These are phyloP conservation scores for Dromiciops gliroides DNA, from an alignment of 2,113 vertebrate genomes.

Conservation along the genomic window DNA sequence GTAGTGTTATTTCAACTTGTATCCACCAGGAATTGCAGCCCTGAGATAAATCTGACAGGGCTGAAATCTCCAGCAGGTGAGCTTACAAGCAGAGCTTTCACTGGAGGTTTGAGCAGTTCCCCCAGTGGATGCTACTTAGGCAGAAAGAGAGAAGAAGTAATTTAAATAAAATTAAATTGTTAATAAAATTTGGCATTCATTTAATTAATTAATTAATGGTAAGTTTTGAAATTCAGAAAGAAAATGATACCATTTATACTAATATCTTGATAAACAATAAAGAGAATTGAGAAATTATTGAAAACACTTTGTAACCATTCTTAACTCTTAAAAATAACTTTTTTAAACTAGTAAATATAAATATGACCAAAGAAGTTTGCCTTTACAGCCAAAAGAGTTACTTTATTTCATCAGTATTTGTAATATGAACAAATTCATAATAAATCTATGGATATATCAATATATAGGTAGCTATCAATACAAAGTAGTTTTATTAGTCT, in stretches of 20 bases:
- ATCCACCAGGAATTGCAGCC: constrained; percentile 4
- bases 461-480: neutral
- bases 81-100: constrained; percentile 15
- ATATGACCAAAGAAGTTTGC: neutral
- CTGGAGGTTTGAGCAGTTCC: constrained; percentile 18
- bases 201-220: constrained; percentile 37
- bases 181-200: constrained; percentile 36
- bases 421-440: neutral
- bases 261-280: neutral
- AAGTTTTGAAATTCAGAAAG: constrained; percentile 22
- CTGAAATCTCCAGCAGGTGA: constrained; percentile 17
- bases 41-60: constrained; percentile 31
- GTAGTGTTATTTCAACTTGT: neutral
- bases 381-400: neutral
- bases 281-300: constrained; percentile 7
- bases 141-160: constrained; percentile 7
- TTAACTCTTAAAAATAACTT: constrained; percentile 15
- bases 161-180: constrained; percentile 17
- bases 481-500: constrained; percentile 18
- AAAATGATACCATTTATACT: neutral
- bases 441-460: neutral
- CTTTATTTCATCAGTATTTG: neutral
- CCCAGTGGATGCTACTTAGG: neutral
- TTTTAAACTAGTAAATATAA: constrained; percentile 37
- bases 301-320: neutral